Percentiles rank a stretch among this genome's conserved stretches.
These are phyloP conservation scores for Smittia sp. DNA, from an alignment of 2,888 invertebrate genomes.

Conservation along the genomic window DNA sequence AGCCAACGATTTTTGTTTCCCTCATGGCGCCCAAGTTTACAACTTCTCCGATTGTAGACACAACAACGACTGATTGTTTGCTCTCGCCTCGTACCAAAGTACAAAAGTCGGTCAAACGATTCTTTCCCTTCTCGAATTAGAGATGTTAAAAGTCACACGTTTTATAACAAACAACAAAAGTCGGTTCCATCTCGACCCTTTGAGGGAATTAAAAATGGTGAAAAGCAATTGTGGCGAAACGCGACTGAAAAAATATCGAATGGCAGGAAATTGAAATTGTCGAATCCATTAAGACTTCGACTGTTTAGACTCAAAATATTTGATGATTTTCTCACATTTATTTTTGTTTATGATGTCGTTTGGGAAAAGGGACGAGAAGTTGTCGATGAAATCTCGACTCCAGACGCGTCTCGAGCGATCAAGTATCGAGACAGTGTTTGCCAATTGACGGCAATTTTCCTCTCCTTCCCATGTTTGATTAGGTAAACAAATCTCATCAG, in stretches of 20 bases:
- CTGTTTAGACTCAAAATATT: constrained; percentile 28
- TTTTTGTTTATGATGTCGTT: constrained; percentile 30
- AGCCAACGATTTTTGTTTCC: neutral
- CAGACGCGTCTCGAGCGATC: neutral
- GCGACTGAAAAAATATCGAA: constrained; percentile 23
- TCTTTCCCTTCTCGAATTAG: constrained; percentile 9
- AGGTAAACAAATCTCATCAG: constrained; percentile 28
- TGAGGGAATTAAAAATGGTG: neutral
- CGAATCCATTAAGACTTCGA: constrained; percentile 34
- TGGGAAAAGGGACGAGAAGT: neutral
- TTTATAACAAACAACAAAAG: constrained; percentile 37
- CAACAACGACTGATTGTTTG: neutral
- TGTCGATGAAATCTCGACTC: neutral
- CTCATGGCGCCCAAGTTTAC: constrained; percentile 36
- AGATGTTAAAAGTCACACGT: constrained; percentile 40
- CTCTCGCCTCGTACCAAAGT: neutral
- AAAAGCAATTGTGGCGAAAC: neutral
- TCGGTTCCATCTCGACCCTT: neutral
- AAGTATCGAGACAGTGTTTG: constrained; percentile 33
- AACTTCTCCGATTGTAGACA: constrained; percentile 15
- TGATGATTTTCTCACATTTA: constrained; percentile 34
- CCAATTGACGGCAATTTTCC: constrained; percentile 35
- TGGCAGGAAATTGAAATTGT: constrained; percentile 34
- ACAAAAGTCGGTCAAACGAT: constrained; percentile 37
- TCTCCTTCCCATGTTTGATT: neutral